phyloP scores from a whole-genome alignment of 2,888 invertebrate species.

The Xestia c-nigrum region DNA sequence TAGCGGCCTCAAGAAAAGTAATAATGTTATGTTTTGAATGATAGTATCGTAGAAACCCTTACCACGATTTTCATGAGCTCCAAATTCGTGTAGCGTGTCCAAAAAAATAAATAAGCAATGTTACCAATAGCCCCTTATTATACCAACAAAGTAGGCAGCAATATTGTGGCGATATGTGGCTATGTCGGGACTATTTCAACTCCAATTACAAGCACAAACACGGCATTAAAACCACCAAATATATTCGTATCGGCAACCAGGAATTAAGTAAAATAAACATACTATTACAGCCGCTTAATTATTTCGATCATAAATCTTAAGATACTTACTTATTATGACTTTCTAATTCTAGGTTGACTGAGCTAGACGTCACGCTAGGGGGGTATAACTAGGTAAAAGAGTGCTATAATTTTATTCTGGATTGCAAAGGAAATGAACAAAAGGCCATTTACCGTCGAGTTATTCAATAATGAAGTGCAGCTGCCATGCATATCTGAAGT shows the following conservation, averaged over 20 bases:
- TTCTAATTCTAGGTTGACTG: constrained; percentile 83
- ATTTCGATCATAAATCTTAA: constrained; percentile 84
- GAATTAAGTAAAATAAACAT: constrained; percentile 73
- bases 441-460: constrained; percentile 61
- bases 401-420: constrained; percentile 74
- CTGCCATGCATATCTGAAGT: constrained; percentile 31
- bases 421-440: constrained; percentile 74
- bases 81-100: constrained; percentile 48
- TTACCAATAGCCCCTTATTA: constrained; percentile 58
- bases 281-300: constrained; percentile 79
- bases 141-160: constrained; percentile 47
- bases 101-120: constrained; percentile 50
- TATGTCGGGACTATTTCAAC: constrained; percentile 49
- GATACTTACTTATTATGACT: constrained; percentile 84
- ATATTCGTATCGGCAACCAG: constrained; percentile 61
- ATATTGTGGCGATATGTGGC: constrained; percentile 43
- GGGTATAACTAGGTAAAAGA: constrained; percentile 56
- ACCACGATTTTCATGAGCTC: constrained; percentile 24
- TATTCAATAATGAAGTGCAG: constrained; percentile 57
- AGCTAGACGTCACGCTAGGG: constrained; percentile 80
- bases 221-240: constrained; percentile 52
- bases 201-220: constrained; percentile 63
- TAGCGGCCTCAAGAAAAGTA: neutral
- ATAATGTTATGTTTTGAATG: constrained; percentile 31
- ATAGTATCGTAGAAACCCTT: constrained; percentile 37